Evolutionary conservation across 2,113 vertebrate species (phyloP), one percentile per base, ranked within the genome.

Genomic region (Puma concolor): DNA sequence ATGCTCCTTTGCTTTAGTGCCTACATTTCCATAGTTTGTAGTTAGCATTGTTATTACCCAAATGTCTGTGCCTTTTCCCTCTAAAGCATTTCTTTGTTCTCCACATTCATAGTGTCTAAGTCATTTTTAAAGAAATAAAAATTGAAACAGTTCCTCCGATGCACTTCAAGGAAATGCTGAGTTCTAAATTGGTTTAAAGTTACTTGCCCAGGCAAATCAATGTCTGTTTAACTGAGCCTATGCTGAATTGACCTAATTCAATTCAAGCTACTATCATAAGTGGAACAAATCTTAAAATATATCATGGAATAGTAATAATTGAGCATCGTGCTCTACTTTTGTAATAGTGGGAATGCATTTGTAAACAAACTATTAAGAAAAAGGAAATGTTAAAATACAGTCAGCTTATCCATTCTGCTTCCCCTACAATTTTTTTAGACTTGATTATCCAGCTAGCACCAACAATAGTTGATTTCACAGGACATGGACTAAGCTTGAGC

Each of bases 401-500:
- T 97, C 57, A 71, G 1, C 60, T 95, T 89, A 41, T 95, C 16
- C 7, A 81, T 86, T 84, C 82, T 97, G 63, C 71, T 27, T 16
- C 54, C 66, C 54, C 41, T 76, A 10, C 67, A 93, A 94, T 67
- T 97, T 98, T 3, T 19, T 95, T 38, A 74, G 86, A 88, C 36
- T 96, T 96, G 82, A 77, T 97, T 96, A 91, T 82, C 33, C 14
- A 97, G 54, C 85, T 97, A 63, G 57, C 54, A 96, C 83, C 74
- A 94, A 88, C 50, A 97, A 7, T 95, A 96, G 69, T 93, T 44
- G 81, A 80, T 97, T 97, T 95, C 84, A 88, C 96, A 81, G 92
- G 91, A 96, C 94, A 94, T 97, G 83, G 93, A 97, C 97, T 98
- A 95, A 97, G 98, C 94, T 98, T 91, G 81, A 95, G 71, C 88